Conservation (phyloP, 2,113 vertebrate genomes). For the Thunnus maccoyii region DNA sequence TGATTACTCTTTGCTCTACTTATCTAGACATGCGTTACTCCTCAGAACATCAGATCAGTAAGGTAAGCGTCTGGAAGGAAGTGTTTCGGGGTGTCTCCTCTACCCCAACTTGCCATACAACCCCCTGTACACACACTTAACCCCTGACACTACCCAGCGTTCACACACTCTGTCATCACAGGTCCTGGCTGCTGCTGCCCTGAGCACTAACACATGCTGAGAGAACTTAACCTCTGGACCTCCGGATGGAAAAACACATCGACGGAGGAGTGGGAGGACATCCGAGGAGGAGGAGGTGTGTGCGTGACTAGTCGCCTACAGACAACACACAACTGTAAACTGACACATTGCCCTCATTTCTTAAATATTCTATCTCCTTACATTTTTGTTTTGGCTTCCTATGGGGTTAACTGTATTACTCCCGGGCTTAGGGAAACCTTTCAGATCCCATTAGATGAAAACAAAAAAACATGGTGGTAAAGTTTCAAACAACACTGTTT, state of each 20-base stretch:
- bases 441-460: background rate
- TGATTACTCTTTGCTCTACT: too few species aligned
- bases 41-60: background rate
- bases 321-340: constrained; percentile 26
- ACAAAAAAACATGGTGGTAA: background rate
- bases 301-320: background rate
- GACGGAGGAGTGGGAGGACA: constrained; percentile 34
- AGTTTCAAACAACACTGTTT: background rate
- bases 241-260: constrained; percentile 65
- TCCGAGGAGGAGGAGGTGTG: constrained; percentile 20
- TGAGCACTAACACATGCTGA: constrained; percentile 76
- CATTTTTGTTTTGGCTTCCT: background rate
- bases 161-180: constrained; percentile 80
- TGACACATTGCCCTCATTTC: constrained; percentile 2
- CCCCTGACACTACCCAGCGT: constrained; percentile 76
- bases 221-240: constrained; percentile 83
- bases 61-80: constrained; percentile 55
- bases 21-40: background rate
- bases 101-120: constrained; percentile 30
- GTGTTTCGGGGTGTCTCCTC: constrained; percentile 32
- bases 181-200: constrained; percentile 75
- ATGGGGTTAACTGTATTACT: background rate
- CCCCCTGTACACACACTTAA: constrained; percentile 84
- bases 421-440: background rate
- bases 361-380: background rate